Conservation (phyloP, 2,888 invertebrate species). For the Tetrapedia diversipes region DNA sequence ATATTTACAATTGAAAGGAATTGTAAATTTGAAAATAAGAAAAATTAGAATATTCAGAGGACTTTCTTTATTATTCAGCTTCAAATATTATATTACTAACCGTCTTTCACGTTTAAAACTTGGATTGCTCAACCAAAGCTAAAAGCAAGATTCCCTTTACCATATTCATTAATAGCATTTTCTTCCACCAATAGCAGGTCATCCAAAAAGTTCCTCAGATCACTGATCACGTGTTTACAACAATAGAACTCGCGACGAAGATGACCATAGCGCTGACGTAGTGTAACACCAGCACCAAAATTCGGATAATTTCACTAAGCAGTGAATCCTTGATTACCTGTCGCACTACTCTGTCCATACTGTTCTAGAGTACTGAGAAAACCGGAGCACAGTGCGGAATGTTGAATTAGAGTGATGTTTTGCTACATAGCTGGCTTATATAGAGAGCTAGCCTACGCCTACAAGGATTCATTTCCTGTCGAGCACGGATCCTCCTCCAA, state of each 20-base stretch:
- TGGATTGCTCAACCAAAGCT: neutral
- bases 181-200: neutral
- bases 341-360: conserved; percentile 62
- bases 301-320: neutral
- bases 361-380: conserved; percentile 29
- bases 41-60: neutral
- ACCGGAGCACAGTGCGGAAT: conserved; percentile 64
- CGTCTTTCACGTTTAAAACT: too few relatives aligned
- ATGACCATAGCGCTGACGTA: neutral
- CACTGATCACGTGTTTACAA: conserved; percentile 28
- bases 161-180: neutral
- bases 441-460: conserved; percentile 68
- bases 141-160: neutral
- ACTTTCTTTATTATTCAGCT: neutral
- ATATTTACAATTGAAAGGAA: neutral
- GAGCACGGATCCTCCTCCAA: conserved; percentile 46
- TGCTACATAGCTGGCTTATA: conserved; percentile 72
- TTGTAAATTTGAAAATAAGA: neutral
- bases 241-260: conserved; percentile 4
- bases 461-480: conserved; percentile 68
- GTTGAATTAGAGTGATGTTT: conserved; percentile 74
- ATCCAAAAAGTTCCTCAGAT: neutral
- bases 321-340: conserved; percentile 52
- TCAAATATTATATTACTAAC: too few relatives aligned
- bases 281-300: conserved; percentile 13